Percentiles rank a stretch among this genome's conserved stretches.
These are phyloP conservation scores for Geotrypetes seraphini DNA, from an alignment of 2,797 vertebrate genomes.

Conservation along the genomic window DNA sequence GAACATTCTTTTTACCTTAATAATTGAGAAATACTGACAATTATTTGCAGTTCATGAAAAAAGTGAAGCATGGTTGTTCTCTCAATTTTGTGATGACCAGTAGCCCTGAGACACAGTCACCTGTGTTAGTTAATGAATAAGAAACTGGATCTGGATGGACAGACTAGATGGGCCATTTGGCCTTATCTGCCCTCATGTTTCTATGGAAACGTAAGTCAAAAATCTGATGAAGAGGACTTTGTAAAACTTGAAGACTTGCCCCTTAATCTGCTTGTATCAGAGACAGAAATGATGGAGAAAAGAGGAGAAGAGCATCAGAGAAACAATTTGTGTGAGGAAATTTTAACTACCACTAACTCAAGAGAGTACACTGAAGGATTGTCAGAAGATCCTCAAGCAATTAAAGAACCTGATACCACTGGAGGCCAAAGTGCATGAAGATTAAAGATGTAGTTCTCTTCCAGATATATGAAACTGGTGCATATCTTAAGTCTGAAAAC, in stretches of 20 bases:
- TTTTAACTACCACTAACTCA: conserved; percentile 53
- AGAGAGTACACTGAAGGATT: conserved; percentile 54
- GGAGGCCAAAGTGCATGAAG: conserved; percentile 61
- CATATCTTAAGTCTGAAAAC: conserved; percentile 35
- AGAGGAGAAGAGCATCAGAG: conserved; percentile 83
- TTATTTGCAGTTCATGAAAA: too few species aligned
- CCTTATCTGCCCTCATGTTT: too few species aligned
- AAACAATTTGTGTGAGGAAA: conserved; percentile 74
- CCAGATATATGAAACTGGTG: conserved; percentile 24
- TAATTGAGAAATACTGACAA: too few species aligned
- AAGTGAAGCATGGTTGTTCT: too few species aligned
- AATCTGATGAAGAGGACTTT: conserved; percentile 95
- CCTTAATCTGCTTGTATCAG: conserved; percentile 77
- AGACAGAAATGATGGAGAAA: conserved; percentile 88
- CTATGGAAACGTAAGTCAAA: conserved; percentile 86
- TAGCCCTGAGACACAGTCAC: too few species aligned
- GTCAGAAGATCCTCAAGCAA: conserved; percentile 67
- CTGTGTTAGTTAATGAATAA: too few species aligned
- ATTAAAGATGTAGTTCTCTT: conserved; percentile 20
- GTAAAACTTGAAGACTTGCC: conserved; percentile 92
- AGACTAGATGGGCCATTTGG: too few species aligned
- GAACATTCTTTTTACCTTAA: too few species aligned
- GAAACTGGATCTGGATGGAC: too few species aligned
- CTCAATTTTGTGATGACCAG: too few species aligned
- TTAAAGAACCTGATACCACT: conserved; percentile 82